A percentile compares a stretch with the other conserved stretches of the same genome.
Evolutionary conservation across 2,113 vertebrate genomes (phyloP).

Genomic region (Myrmecophaga tridactyla): DNA sequence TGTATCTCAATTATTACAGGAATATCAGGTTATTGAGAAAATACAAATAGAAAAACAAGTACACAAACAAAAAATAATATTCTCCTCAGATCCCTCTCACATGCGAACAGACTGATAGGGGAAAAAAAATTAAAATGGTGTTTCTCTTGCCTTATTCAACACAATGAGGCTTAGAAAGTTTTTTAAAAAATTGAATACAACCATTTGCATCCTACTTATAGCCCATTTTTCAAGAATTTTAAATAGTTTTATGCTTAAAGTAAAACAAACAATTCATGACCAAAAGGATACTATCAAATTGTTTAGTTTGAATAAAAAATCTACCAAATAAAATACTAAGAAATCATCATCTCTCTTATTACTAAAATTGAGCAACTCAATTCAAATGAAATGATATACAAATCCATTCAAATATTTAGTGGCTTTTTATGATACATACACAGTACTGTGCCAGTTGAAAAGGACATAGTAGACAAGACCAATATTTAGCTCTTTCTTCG

Average conservation of each 20-base stretch:
- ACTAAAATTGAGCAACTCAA: not conserved
- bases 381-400: not conserved
- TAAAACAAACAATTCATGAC: not conserved
- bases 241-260: not conserved
- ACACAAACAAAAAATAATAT: not conserved
- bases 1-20: not conserved
- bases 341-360: not conserved
- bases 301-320: not conserved
- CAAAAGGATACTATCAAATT: not conserved
- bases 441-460: not conserved
- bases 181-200: not conserved
- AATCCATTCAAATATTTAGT: not conserved
- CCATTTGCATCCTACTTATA: not conserved
- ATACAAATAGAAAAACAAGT: not conserved
- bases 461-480: not conserved
- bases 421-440: not conserved
- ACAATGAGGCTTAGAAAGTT: not conserved
- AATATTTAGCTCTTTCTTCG: not conserved
- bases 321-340: not conserved
- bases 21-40: not conserved
- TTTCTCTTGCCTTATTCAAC: not conserved
- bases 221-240: not conserved
- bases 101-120: not conserved
- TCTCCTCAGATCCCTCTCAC: not conserved
- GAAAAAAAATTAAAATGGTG: not conserved